A percentile compares a stretch with the other conserved stretches of the same genome.
phyloP scores from a whole-genome alignment of 1,140 invertebrate species.

The silkworm (Bombyx mori) region DNA sequence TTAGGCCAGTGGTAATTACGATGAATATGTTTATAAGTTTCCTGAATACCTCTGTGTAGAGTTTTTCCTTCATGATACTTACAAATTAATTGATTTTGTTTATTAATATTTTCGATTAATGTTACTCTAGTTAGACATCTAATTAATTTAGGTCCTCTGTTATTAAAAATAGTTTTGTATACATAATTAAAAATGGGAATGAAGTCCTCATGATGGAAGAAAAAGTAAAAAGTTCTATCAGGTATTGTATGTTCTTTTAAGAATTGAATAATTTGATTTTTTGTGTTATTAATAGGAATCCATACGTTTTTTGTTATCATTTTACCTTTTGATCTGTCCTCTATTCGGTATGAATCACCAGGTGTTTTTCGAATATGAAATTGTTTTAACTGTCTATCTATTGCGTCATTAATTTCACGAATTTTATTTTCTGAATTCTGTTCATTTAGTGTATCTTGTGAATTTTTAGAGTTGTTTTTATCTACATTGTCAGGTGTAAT shows the following conservation, averaged over 20 bases:
- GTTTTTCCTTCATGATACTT: slow-evolving; percentile 38
- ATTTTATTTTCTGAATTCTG: neutral
- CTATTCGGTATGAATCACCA: slow-evolving; percentile 16
- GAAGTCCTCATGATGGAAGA: too few relatives aligned
- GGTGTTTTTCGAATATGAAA: slow-evolving; percentile 5
- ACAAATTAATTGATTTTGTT: slow-evolving; percentile 31
- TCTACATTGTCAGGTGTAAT: slow-evolving; percentile 6
- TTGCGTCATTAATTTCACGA: slow-evolving; percentile 6
- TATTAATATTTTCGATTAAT: slow-evolving; percentile 23
- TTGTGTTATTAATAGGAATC: neutral
- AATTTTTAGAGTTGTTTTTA: neutral
- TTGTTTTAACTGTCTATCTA: slow-evolving; percentile 21
- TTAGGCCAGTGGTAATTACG: slow-evolving; percentile 12
- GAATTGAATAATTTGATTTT: neutral
- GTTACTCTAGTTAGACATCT: slow-evolving; percentile 22
- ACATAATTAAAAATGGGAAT: slow-evolving; percentile 1
- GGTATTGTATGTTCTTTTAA: neutral
- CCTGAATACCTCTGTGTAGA: slow-evolving; percentile 39
- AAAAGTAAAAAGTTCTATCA: neutral
- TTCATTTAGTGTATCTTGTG: neutral
- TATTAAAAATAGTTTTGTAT: slow-evolving; percentile 18
- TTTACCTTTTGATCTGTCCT: slow-evolving; percentile 23
- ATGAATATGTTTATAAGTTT: slow-evolving; percentile 37
- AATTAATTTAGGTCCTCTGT: slow-evolving; percentile 10
- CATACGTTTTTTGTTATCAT: slow-evolving; percentile 24